A percentile compares a stretch with the other conserved stretches of the same genome.
Evolutionary conservation across 2,888 invertebrate species (phyloP).

Genomic region (Cylindroiulus punctatus): DNA sequence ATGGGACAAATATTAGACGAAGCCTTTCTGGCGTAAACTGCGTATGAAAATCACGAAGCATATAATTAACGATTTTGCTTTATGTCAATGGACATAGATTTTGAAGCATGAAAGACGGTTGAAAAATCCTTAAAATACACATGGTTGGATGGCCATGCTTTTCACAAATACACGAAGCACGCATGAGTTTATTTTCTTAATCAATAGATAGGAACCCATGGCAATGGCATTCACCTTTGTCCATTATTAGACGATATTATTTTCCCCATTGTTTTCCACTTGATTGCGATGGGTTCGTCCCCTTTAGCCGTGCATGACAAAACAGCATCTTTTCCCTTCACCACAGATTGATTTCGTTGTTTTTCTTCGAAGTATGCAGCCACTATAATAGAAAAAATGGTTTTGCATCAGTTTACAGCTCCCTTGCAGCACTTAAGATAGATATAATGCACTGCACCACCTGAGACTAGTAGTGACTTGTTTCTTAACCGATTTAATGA

Average conservation of each 20-base stretch:
- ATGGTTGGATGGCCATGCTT: not conserved
- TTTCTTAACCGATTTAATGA: no score
- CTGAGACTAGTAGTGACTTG: no score
- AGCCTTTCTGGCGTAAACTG: not conserved
- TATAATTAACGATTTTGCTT: not conserved
- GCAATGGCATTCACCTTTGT: slow-evolving; percentile 52
- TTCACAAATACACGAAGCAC: not conserved
- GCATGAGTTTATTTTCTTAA: slow-evolving; percentile 13
- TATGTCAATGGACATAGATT: not conserved
- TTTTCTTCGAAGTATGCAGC: slow-evolving; percentile 58
- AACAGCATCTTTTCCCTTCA: slow-evolving; percentile 63
- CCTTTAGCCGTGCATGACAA: slow-evolving; percentile 67
- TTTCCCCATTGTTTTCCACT: slow-evolving; percentile 63
- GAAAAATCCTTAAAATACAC: slow-evolving; percentile 9
- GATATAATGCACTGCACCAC: no score
- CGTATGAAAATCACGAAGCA: not conserved
- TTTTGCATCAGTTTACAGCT: not conserved
- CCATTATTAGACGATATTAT: slow-evolving; percentile 42
- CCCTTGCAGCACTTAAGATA: no score
- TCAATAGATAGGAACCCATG: slow-evolving; percentile 10
- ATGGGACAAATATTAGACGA: not conserved
- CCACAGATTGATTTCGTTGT: slow-evolving; percentile 60
- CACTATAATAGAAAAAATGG: slow-evolving; percentile 51
- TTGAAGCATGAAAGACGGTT: not conserved
- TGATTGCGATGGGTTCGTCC: slow-evolving; percentile 67